Percentiles rank a stretch among this genome's conserved stretches.
Evolutionary conservation across 2,888 invertebrate genomes (phyloP).

Genomic region (Gortyna flavago): DNA sequence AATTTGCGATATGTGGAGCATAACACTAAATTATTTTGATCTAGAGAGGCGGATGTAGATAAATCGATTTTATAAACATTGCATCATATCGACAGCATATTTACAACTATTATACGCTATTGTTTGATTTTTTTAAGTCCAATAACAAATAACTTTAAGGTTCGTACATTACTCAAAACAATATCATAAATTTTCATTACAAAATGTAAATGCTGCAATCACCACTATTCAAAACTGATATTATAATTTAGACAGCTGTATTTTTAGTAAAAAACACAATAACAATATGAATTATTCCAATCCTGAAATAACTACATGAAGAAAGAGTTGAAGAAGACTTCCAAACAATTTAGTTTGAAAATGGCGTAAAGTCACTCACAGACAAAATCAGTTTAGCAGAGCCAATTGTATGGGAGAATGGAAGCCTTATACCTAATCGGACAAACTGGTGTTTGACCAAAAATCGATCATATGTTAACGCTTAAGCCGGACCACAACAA

Average conservation of each 20-base stretch:
- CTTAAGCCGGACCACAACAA: neutral
- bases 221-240: neutral
- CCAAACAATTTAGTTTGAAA: neutral
- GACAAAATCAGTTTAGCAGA: conserved; percentile 28
- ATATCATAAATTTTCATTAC: neutral
- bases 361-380: conserved; percentile 8
- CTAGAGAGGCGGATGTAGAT: neutral
- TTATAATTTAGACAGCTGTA: neutral
- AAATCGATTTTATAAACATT: conserved; percentile 6
- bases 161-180: neutral
- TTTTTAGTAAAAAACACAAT: neutral
- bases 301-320: neutral
- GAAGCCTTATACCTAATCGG: conserved; percentile 38
- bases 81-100: neutral
- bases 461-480: conserved; percentile 39
- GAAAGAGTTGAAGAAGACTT: neutral
- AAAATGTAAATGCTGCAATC: neutral
- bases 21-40: neutral
- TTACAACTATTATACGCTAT: neutral
- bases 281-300: neutral
- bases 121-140: neutral
- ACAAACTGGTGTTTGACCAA: conserved; percentile 24
- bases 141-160: conserved; percentile 7
- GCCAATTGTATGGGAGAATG: conserved; percentile 27
- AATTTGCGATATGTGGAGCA: neutral